Conservation (phyloP, 2,113 vertebrate species). For the Ctenomys sociabilis region DNA sequence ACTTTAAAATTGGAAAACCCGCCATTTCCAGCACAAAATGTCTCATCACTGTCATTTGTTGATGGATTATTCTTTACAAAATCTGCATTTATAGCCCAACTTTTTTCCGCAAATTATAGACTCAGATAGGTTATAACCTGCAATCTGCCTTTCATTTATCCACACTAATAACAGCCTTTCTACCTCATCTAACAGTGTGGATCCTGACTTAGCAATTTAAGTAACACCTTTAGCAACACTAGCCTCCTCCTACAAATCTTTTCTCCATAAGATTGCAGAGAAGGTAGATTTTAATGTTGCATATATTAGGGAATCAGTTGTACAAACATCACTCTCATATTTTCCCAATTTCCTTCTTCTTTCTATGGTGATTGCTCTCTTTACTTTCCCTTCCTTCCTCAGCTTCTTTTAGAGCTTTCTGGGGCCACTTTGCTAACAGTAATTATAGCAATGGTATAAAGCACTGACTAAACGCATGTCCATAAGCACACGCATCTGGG, state of each 20-base stretch:
- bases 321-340: not conserved
- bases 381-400: not conserved
- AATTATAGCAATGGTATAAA: not conserved
- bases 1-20: not conserved
- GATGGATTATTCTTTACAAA: not conserved
- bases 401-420: not conserved
- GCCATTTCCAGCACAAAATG: not conserved
- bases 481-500: not conserved
- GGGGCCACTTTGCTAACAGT: not conserved
- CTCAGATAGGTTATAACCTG: not conserved
- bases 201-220: not conserved
- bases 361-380: not conserved
- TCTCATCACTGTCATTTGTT: not conserved
- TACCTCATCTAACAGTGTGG: not conserved
- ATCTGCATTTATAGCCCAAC: not conserved
- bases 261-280: not conserved
- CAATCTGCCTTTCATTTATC: not conserved
- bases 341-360: not conserved
- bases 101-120: not conserved
- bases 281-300: not conserved
- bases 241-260: not conserved
- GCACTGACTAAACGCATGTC: not conserved
- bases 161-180: not conserved
- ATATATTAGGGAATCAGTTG: not conserved
- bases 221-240: not conserved